Evolutionary conservation across 2,888 invertebrate genomes (phyloP).

Genomic region (Pandemis corylana): DNA sequence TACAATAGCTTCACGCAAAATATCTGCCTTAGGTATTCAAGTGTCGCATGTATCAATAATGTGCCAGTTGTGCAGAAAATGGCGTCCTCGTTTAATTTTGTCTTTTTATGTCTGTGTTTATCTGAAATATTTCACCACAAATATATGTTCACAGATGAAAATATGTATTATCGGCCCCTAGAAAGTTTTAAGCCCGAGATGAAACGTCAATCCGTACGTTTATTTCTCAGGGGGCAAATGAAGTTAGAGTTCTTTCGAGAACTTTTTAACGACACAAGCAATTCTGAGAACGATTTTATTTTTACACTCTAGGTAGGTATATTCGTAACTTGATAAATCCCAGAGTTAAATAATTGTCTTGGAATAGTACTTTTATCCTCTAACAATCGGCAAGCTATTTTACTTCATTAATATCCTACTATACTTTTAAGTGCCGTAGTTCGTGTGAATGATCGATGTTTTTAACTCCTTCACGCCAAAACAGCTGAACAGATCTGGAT

Average conservation of each 20-base stretch:
- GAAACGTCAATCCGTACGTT: conserved; percentile 38
- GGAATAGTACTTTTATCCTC: not conserved
- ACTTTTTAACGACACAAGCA: conserved; percentile 35
- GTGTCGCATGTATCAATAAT: no score
- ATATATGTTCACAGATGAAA: conserved; percentile 17
- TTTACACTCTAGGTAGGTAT: not conserved
- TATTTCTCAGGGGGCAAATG: conserved; percentile 39
- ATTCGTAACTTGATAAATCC: conserved; percentile 10
- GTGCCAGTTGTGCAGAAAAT: not conserved
- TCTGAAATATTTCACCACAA: not conserved
- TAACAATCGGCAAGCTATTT: no score
- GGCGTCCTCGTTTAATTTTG: no score
- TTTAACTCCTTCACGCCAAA: no score
- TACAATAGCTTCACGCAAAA: no score
- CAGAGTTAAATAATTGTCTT: not conserved
- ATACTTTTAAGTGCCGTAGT: no score
- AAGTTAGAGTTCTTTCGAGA: conserved; percentile 35
- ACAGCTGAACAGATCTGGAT: no score
- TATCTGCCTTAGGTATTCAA: no score
- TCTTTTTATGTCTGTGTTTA: not conserved
- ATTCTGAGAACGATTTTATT: conserved; percentile 29
- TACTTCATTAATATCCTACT: no score
- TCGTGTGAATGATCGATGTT: no score
- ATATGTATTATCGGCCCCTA: conserved; percentile 18
- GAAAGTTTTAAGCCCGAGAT: conserved; percentile 31